These are phyloP conservation scores for Pterophyllum scalare DNA, from an alignment of 2,113 vertebrate species.

Conservation along the genomic window DNA sequence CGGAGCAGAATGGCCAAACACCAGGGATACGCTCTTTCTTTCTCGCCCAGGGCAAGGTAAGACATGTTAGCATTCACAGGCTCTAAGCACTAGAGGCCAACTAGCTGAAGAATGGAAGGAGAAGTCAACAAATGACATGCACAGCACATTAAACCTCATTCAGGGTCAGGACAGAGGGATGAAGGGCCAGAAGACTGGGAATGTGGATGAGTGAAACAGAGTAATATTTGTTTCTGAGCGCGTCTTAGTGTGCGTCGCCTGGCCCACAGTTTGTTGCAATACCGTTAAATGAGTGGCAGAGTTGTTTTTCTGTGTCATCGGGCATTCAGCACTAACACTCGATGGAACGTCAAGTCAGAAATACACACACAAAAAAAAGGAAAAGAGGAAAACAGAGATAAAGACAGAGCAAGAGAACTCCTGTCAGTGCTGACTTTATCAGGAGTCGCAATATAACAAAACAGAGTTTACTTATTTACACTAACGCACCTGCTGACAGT, in stretches of 20 bases:
- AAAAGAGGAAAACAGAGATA: slow-evolving; percentile 38
- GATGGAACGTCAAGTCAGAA: slow-evolving; percentile 55
- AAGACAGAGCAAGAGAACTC: slow-evolving; percentile 47
- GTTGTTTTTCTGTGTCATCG: slow-evolving; percentile 60
- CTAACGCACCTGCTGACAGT: slow-evolving; percentile 66
- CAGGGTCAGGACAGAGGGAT: slow-evolving; percentile 47
- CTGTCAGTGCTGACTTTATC: slow-evolving; percentile 71
- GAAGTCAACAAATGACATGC: slow-evolving; percentile 58
- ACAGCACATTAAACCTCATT: slow-evolving; percentile 50
- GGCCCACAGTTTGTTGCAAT: slow-evolving; percentile 15
- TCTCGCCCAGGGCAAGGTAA: slow-evolving; percentile 78
- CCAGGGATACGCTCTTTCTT: slow-evolving; percentile 70
- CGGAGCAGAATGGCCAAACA: slow-evolving; percentile 68
- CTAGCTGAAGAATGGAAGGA: slow-evolving; percentile 58
- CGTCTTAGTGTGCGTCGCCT: not conserved
- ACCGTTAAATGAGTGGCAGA: slow-evolving; percentile 40
- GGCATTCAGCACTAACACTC: slow-evolving; percentile 66
- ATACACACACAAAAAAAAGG: not conserved
- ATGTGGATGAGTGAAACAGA: slow-evolving; percentile 30
- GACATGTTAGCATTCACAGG: slow-evolving; percentile 67
- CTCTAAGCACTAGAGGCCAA: slow-evolving; percentile 67
- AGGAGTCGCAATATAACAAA: slow-evolving; percentile 62
- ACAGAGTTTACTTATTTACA: slow-evolving; percentile 66
- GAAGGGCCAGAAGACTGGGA: slow-evolving; percentile 1
- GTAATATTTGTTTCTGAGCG: slow-evolving; percentile 20